Evolutionary conservation across 2,797 vertebrate genomes (phyloP).

Genomic region (Gallinago solitaria): DNA sequence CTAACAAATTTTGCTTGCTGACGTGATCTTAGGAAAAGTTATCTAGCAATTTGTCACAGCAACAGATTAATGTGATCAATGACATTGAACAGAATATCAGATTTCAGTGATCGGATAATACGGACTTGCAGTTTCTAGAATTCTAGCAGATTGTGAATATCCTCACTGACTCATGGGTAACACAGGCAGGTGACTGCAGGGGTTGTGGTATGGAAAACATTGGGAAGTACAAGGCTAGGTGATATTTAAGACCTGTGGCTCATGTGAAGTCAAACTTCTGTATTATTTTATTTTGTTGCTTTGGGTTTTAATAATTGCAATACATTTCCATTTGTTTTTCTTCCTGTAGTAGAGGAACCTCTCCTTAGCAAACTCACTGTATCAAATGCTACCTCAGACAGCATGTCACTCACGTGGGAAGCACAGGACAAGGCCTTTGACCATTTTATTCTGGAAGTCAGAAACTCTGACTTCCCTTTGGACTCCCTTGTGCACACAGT

Average conservation of each 20-base stretch:
- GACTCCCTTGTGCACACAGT: constrained; percentile 81
- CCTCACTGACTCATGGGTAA: neutral
- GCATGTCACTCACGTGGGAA: constrained; percentile 84
- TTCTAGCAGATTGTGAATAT: neutral
- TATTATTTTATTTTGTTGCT: neutral
- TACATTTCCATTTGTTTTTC: constrained; percentile 56
- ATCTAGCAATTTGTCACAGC: neutral
- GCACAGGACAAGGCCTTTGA: constrained; percentile 83
- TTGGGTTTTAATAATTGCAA: constrained; percentile 35
- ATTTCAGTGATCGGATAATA: neutral
- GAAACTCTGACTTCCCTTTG: constrained; percentile 84
- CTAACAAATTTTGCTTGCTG: neutral
- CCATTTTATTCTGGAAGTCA: constrained; percentile 88
- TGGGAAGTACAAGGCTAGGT: neutral
- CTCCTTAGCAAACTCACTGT: constrained; percentile 88
- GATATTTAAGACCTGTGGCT: neutral
- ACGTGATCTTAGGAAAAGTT: neutral
- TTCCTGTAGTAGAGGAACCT: constrained; percentile 81
- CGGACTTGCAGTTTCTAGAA: neutral
- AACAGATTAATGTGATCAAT: neutral
- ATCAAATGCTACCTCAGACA: constrained; percentile 88
- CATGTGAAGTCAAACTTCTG: neutral
- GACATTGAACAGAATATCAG: neutral
- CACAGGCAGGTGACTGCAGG: neutral
- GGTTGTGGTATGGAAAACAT: neutral